phyloP scores from a whole-genome alignment of 2,113 vertebrate genomes.

The Phaethon lepturus region DNA sequence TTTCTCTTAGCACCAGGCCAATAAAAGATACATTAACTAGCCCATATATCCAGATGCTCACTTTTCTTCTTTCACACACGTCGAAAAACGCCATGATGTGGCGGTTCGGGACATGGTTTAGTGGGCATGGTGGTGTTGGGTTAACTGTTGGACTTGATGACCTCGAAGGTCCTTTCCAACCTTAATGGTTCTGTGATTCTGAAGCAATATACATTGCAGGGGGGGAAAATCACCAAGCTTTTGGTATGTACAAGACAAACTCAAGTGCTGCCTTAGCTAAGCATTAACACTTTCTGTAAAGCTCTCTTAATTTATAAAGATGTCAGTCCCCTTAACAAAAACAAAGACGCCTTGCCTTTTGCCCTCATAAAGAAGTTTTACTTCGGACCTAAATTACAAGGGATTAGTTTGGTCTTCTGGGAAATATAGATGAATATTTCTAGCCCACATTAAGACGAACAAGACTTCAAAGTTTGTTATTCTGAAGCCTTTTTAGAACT shows the following conservation, averaged over 20 bases:
- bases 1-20: background rate
- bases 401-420: background rate
- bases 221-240: background rate
- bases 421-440: background rate
- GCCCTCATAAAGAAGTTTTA: background rate
- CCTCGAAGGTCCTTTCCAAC: no score
- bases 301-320: background rate
- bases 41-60: background rate
- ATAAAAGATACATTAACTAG: background rate
- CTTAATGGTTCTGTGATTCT: background rate
- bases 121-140: no score
- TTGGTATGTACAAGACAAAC: background rate
- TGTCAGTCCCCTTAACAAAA: background rate
- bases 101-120: no score
- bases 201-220: rapidly evolving
- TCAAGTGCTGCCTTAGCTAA: background rate
- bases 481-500: background rate
- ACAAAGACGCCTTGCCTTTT: background rate
- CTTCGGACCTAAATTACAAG: background rate
- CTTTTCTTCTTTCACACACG: background rate
- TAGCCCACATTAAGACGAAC: background rate
- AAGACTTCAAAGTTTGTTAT: background rate
- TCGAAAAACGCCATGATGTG: no score
- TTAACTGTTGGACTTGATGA: no score
- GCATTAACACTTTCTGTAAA: background rate